Conservation (phyloP, 1,140 invertebrate genomes). For the Nasonia longicornis region DNA sequence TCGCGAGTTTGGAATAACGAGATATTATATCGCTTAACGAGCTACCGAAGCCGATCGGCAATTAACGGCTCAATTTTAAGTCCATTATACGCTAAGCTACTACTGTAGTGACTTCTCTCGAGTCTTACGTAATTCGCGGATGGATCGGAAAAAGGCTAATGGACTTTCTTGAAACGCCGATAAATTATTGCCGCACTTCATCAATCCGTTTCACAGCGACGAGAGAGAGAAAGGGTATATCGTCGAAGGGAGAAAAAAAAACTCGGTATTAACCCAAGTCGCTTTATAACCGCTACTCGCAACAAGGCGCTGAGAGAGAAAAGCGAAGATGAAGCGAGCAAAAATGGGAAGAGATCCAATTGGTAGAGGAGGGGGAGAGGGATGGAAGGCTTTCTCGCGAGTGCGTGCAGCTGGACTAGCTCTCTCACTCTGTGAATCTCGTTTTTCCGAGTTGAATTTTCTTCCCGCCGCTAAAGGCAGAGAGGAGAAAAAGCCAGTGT, state of each 20-base stretch:
- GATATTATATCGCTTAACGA: background rate
- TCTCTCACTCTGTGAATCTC: constrained; percentile 46
- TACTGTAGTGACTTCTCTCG: background rate
- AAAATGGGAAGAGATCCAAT: constrained; percentile 47
- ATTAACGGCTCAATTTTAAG: background rate
- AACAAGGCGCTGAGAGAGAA: constrained; percentile 25
- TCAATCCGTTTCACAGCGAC: constrained; percentile 4
- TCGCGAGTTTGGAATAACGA: background rate
- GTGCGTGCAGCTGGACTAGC: constrained; percentile 30
- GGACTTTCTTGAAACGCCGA: constrained; percentile 28
- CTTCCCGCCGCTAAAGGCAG: constrained; percentile 16
- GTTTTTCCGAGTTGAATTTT: constrained; percentile 50
- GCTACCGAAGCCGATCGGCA: background rate
- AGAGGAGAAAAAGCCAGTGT: constrained; percentile 15
- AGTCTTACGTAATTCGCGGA: background rate
- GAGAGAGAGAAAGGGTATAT: background rate
- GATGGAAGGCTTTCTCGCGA: constrained; percentile 31
- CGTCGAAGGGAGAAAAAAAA: background rate
- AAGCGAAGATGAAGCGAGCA: constrained; percentile 45
- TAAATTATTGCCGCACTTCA: constrained; percentile 36
- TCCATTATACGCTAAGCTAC: background rate
- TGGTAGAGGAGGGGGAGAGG: constrained; percentile 36
- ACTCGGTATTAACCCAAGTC: constrained; percentile 31
- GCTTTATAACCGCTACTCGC: constrained; percentile 18
- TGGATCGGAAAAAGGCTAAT: constrained; percentile 27